Evolutionary conservation across 2,888 invertebrate species (phyloP).

Genomic region (Acronicta psi): DNA sequence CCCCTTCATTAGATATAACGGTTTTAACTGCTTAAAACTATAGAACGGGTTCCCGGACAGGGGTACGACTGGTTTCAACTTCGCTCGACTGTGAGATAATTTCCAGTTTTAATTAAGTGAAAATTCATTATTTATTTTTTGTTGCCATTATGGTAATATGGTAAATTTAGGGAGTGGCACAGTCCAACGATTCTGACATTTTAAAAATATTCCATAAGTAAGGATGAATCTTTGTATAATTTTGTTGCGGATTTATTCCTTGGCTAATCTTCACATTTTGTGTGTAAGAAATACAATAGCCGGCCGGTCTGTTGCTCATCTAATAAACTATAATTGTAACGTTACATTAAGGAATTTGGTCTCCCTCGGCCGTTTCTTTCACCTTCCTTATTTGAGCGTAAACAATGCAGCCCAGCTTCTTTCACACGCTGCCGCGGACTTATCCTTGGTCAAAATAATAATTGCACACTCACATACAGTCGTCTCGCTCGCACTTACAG

Average conservation of each 20-base stretch:
- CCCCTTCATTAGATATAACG: slow-evolving; percentile 89
- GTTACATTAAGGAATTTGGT: slow-evolving; percentile 77
- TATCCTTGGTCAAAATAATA: slow-evolving; percentile 89
- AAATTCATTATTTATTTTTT: slow-evolving; percentile 50
- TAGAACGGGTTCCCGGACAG: slow-evolving; percentile 84
- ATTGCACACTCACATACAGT: slow-evolving; percentile 81
- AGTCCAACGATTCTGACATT: slow-evolving; percentile 13
- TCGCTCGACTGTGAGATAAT: slow-evolving; percentile 82
- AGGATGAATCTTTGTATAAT: slow-evolving; percentile 20
- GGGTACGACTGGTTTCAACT: slow-evolving; percentile 83
- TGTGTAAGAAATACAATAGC: slow-evolving; percentile 59
- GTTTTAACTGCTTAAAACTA: slow-evolving; percentile 88
- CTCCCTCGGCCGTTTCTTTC: slow-evolving; percentile 80
- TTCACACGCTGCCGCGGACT: slow-evolving; percentile 88
- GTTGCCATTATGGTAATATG: slow-evolving; percentile 8
- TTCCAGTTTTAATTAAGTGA: slow-evolving; percentile 80
- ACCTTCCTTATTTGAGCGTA: slow-evolving; percentile 87
- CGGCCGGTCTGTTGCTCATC: slow-evolving; percentile 66
- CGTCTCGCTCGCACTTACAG: slow-evolving; percentile 77
- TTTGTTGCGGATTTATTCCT: slow-evolving; percentile 47
- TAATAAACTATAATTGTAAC: slow-evolving; percentile 80
- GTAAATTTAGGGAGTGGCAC: slow-evolving; percentile 8
- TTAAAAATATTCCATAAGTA: slow-evolving; percentile 24
- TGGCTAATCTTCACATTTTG: slow-evolving; percentile 45
- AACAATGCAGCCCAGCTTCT: slow-evolving; percentile 86